phyloP scores from a whole-genome alignment of 2,113 vertebrate genomes.

The Marmota monax region DNA sequence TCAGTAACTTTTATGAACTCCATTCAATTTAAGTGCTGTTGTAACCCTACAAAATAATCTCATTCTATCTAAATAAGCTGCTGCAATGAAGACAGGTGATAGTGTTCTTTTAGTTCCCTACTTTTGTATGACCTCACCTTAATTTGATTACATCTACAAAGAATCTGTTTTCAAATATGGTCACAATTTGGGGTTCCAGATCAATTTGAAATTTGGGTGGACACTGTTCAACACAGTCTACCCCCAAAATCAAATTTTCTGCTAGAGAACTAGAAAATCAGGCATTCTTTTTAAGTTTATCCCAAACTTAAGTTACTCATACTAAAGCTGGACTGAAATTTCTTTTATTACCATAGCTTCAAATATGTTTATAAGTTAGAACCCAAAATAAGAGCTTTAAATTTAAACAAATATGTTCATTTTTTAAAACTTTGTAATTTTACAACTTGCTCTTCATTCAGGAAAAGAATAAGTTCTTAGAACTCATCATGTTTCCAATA shows the following conservation, averaged over 20 bases:
- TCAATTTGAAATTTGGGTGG: neutral
- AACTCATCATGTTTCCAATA: constrained; percentile 46
- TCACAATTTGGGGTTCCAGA: neutral
- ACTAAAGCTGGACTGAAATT: neutral
- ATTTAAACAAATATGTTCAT: neutral
- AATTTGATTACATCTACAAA: neutral
- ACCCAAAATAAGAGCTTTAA: constrained; percentile 29
- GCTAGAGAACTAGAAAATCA: constrained; percentile 3
- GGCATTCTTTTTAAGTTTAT: constrained; percentile 1
- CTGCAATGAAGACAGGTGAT: neutral
- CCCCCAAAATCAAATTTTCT: neutral
- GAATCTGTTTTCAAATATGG: neutral
- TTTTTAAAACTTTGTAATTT: constrained; percentile 50
- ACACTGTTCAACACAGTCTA: neutral
- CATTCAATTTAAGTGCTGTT: neutral
- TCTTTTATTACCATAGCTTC: constrained; percentile 24
- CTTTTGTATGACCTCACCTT: neutral
- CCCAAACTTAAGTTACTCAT: neutral
- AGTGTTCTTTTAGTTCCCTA: neutral
- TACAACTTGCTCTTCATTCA: constrained; percentile 9
- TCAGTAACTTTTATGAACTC: neutral
- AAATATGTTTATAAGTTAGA: constrained; percentile 43
- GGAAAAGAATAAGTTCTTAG: constrained; percentile 15
- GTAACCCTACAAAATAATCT: neutral
- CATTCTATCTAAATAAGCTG: neutral